A percentile compares a stretch with the other conserved stretches of the same genome.
These are phyloP conservation scores for Spodoptera exigua DNA, from an alignment of 2,888 invertebrate species.

Conservation along the genomic window DNA sequence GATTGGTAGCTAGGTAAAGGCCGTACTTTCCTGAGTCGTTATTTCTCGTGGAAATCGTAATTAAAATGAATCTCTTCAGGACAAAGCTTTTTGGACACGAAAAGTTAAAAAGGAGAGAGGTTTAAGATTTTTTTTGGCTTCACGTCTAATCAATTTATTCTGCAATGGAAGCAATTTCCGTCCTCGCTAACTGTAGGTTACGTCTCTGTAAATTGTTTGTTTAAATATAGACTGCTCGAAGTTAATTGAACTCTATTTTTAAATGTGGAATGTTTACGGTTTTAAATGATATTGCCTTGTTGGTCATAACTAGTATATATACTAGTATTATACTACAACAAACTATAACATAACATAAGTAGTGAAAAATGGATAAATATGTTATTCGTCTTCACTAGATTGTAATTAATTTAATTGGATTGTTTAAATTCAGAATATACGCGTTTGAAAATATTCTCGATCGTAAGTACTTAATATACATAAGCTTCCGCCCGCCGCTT, in stretches of 20 bases:
- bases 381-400: too few species aligned
- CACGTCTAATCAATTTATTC: slow-evolving; percentile 63
- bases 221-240: slow-evolving; percentile 25
- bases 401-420: too few species aligned
- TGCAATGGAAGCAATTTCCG: slow-evolving; percentile 40
- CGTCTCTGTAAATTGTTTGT: slow-evolving; percentile 40
- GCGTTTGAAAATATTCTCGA: too few species aligned
- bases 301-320: too few species aligned
- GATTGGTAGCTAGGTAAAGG: slow-evolving; percentile 83
- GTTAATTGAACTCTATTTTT: slow-evolving; percentile 3
- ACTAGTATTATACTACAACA: too few species aligned
- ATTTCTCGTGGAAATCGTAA: slow-evolving; percentile 83
- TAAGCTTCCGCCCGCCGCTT: too few species aligned
- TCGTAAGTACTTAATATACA: too few species aligned
- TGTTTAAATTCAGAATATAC: too few species aligned
- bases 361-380: too few species aligned
- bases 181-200: slow-evolving; percentile 45
- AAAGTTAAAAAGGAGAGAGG: slow-evolving; percentile 70
- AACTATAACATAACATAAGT: too few species aligned
- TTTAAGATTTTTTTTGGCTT: slow-evolving; percentile 61
- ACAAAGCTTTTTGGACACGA: slow-evolving; percentile 72
- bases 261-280: neutral
- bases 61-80: slow-evolving; percentile 84
- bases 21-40: slow-evolving; percentile 75
- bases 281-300: too few species aligned